Evolutionary conservation across 2,888 invertebrate genomes (phyloP).

Genomic region (Watsonalla cultraria): DNA sequence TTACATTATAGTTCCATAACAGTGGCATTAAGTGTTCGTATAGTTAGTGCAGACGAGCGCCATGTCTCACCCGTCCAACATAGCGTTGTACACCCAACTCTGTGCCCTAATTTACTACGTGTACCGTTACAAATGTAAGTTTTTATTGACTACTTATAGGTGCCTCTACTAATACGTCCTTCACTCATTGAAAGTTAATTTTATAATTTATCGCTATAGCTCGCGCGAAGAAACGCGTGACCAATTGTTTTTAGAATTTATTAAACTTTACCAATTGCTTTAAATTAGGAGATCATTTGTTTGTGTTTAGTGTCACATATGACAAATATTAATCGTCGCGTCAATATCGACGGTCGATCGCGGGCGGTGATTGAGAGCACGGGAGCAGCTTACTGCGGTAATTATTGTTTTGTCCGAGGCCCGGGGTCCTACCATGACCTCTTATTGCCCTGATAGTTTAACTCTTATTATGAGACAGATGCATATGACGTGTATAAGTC

Average conservation of each 20-base stretch:
- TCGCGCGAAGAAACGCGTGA: background rate
- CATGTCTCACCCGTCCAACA: background rate
- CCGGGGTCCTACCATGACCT: no score
- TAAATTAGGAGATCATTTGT: conserved; percentile 67
- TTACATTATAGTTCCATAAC: background rate
- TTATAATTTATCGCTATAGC: conserved; percentile 19
- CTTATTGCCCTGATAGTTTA: no score
- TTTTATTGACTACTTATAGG: background rate
- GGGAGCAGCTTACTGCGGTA: conserved; percentile 25
- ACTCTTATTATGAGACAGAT: no score
- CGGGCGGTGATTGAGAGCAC: conserved; percentile 11
- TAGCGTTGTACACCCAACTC: background rate
- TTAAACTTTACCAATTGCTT: conserved; percentile 52
- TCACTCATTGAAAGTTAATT: conserved; percentile 26
- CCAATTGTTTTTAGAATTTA: background rate
- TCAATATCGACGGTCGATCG: conserved; percentile 22
- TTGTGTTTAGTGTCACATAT: conserved; percentile 45
- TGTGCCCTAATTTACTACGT: background rate
- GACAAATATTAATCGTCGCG: conserved; percentile 45
- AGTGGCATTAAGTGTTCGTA: background rate
- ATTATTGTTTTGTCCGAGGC: conserved; percentile 31
- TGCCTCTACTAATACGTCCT: conserved; percentile 25
- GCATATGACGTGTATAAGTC: no score
- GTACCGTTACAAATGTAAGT: background rate
- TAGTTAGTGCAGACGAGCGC: conserved; percentile 3